Conservation (phyloP, 1,140 invertebrate species). For the Lordiphosa clarofinis region DNA sequence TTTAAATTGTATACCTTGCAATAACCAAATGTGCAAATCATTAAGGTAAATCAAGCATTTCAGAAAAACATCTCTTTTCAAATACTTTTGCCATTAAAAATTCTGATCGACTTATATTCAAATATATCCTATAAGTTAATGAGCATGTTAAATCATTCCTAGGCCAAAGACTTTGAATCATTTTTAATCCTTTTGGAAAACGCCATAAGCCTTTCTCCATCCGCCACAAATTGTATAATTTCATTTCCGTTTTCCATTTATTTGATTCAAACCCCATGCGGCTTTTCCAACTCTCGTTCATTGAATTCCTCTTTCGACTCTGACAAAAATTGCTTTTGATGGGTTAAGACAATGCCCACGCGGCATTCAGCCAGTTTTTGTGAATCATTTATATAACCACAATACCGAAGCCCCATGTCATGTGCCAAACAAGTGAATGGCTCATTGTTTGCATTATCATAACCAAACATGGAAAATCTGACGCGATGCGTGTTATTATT, state of each 20-base stretch:
- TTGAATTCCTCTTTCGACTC: slow-evolving; percentile 25
- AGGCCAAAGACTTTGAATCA: no score
- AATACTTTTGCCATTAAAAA: no score
- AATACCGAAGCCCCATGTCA: slow-evolving; percentile 22
- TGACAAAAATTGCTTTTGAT: slow-evolving; percentile 55
- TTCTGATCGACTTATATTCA: no score
- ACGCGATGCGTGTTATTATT: slow-evolving; percentile 61
- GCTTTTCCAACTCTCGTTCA: slow-evolving; percentile 15
- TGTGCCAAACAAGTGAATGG: slow-evolving; percentile 22
- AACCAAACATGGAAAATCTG: slow-evolving; percentile 67
- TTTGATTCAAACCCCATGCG: slow-evolving; percentile 15
- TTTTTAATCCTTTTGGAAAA: no score
- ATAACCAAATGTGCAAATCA: no score
- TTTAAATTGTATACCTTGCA: no score
- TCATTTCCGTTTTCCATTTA: slow-evolving; percentile 1
- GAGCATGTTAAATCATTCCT: no score
- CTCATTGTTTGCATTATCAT: slow-evolving; percentile 66
- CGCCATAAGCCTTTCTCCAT: no score
- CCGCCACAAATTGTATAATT: no score
- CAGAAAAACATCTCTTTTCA: no score
- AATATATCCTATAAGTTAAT: no score
- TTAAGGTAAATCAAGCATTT: no score
- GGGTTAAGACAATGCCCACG: slow-evolving; percentile 52
- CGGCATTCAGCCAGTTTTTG: slow-evolving; percentile 26
- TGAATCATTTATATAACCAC: slow-evolving; percentile 51